A percentile compares a stretch with the other conserved stretches of the same genome.
phyloP scores from a whole-genome alignment of 2,113 vertebrate genomes.

The Hucho hucho region DNA sequence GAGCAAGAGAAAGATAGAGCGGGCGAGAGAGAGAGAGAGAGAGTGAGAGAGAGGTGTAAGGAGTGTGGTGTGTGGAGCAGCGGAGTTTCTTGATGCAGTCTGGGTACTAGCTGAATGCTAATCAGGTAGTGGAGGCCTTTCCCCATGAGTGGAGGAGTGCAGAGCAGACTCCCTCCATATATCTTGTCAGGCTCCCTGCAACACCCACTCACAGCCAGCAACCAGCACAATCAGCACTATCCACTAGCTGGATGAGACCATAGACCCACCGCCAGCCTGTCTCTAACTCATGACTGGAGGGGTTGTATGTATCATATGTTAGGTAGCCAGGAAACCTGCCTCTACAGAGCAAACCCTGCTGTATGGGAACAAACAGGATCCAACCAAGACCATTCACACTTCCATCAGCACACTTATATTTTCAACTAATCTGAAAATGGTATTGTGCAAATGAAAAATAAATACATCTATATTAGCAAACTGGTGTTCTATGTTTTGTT shows the following conservation, averaged over 20 bases:
- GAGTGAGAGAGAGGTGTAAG: neutral
- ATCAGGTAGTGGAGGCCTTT: constrained; percentile 41
- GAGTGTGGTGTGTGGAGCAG: constrained; percentile 1
- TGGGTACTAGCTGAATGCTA: constrained; percentile 68
- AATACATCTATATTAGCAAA: too few species aligned
- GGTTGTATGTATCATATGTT: neutral
- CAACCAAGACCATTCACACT: neutral
- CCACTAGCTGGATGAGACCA: neutral
- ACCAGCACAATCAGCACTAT: neutral
- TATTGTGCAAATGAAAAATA: too few species aligned
- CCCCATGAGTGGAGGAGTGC: neutral
- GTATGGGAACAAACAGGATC: too few species aligned
- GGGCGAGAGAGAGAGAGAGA: neutral
- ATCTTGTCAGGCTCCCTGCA: neutral
- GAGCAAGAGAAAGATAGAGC: neutral
- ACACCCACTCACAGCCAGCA: neutral
- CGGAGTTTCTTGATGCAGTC: constrained; percentile 64
- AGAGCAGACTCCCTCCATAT: constrained; percentile 1
- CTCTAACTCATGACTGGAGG: neutral
- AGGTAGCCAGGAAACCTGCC: too few species aligned
- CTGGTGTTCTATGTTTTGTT: too few species aligned
- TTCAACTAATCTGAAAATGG: too few species aligned
- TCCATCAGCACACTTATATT: too few species aligned
- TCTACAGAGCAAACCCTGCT: neutral
- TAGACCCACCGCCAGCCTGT: neutral